A percentile compares a stretch with the other conserved stretches of the same genome.
These are phyloP conservation scores for Chelidonichthys spinosus DNA, from an alignment of 2,797 vertebrate genomes.

Conservation along the genomic window DNA sequence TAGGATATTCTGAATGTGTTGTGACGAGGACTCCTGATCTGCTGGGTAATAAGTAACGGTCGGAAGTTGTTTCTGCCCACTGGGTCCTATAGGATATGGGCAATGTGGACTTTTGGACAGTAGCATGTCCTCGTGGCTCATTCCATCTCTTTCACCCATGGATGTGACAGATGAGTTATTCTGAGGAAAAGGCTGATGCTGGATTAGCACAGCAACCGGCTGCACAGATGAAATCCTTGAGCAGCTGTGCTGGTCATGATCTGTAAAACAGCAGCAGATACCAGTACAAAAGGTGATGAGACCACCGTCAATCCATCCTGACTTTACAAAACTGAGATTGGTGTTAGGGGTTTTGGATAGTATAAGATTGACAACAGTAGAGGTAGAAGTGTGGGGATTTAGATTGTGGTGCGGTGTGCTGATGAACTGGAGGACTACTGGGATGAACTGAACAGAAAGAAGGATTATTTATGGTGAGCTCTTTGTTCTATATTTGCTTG, in stretches of 20 bases:
- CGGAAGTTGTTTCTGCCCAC: constrained; percentile 14
- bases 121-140: background rate
- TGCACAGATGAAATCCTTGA: constrained; percentile 9
- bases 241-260: constrained; percentile 33
- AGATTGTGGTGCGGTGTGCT: background rate
- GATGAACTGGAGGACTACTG: constrained; percentile 14
- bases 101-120: constrained; percentile 15
- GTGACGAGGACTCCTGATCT: background rate
- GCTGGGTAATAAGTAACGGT: background rate
- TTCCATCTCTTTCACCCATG: constrained; percentile 3
- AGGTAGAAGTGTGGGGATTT: background rate
- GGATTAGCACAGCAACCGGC: background rate
- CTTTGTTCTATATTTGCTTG: background rate
- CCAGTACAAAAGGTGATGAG: constrained; percentile 40
- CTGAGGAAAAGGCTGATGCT: background rate
- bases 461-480: background rate
- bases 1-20: constrained; percentile 3
- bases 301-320: constrained; percentile 12
- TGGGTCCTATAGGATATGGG: background rate
- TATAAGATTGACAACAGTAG: background rate
- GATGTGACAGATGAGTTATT: constrained; percentile 3
- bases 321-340: constrained; percentile 1
- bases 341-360: background rate
- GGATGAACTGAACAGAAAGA: constrained; percentile 10
- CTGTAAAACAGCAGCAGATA: constrained; percentile 27